These are phyloP conservation scores for Platyscapa corneri DNA, from an alignment of 1,140 invertebrate species.

Conservation along the genomic window DNA sequence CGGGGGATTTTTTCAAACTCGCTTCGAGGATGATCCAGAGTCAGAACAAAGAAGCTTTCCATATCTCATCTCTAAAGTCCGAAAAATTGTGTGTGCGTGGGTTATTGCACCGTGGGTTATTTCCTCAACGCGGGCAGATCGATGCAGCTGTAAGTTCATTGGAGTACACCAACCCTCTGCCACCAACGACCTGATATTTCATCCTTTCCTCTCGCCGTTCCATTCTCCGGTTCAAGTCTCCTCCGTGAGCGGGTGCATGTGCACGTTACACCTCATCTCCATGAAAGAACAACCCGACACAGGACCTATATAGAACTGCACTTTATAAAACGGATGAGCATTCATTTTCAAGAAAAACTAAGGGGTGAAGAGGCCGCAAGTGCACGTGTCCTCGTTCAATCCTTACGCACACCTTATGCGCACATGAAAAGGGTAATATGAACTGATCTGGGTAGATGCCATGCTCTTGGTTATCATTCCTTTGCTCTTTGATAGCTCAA, in stretches of 20 bases:
- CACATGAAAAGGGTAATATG: not conserved
- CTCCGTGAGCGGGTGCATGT: not conserved
- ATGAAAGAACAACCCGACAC: too few species aligned
- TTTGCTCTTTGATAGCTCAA: not conserved
- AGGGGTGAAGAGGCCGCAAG: too few species aligned
- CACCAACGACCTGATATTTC: not conserved
- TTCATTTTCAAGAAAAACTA: too few species aligned
- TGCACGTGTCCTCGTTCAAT: not conserved
- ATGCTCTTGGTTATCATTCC: not conserved
- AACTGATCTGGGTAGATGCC: not conserved
- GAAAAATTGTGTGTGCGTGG: conserved; percentile 64
- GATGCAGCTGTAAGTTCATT: conserved; percentile 65
- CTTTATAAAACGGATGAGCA: too few species aligned
- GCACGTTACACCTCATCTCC: not conserved
- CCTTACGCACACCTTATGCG: not conserved
- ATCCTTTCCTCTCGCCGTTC: not conserved
- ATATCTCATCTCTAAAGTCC: conserved; percentile 6
- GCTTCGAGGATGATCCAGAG: too few species aligned
- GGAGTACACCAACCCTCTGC: conserved; percentile 59
- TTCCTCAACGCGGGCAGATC: conserved; percentile 50
- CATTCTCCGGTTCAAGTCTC: too few species aligned
- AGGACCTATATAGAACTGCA: too few species aligned
- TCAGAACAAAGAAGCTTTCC: too few species aligned
- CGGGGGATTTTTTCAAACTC: too few species aligned
- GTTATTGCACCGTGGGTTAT: conserved; percentile 66